Evolutionary conservation across 1,140 invertebrate genomes (phyloP).

Genomic region (Drosophila novamexicana): DNA sequence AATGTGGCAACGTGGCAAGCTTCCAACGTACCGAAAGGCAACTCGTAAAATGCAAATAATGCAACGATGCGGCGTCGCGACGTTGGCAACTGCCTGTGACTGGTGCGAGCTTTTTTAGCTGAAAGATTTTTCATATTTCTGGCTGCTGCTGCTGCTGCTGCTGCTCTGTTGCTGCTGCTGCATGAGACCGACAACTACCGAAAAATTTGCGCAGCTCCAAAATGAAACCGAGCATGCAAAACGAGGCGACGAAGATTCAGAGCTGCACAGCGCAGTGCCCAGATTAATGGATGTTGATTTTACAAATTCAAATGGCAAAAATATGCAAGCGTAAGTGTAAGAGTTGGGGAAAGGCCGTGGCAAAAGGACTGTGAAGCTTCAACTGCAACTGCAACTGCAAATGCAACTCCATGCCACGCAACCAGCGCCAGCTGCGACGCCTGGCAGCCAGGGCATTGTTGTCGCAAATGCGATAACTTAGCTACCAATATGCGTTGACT

Average conservation of each 20-base stretch:
- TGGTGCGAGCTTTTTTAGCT: constrained; percentile 60
- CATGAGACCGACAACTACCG: constrained; percentile 49
- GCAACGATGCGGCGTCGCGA: constrained; percentile 60
- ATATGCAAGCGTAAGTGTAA: constrained; percentile 80
- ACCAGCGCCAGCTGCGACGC: constrained; percentile 12
- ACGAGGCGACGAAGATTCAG: constrained; percentile 68
- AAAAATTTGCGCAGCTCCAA: constrained; percentile 60
- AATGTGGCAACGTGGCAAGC: constrained; percentile 56
- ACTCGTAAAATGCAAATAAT: constrained; percentile 82
- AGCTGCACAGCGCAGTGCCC: constrained; percentile 50
- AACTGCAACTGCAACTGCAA: constrained; percentile 55
- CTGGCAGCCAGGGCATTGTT: constrained; percentile 66
- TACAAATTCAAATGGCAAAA: constrained; percentile 83
- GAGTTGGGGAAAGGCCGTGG: constrained; percentile 42
- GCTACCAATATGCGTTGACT: constrained; percentile 82
- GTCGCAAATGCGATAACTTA: constrained; percentile 83
- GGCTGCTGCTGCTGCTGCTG: constrained; percentile 53
- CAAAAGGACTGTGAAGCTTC: constrained; percentile 30
- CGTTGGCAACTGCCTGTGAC: constrained; percentile 75
- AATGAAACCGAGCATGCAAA: constrained; percentile 80
- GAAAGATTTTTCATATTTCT: constrained; percentile 81
- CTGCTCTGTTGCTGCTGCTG: constrained; percentile 35
- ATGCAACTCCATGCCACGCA: constrained; percentile 39
- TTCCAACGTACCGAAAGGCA: constrained; percentile 67
- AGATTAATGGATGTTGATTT: constrained; percentile 83